Evolutionary conservation across 2,888 invertebrate species (phyloP).

Genomic region (Andrena bicolor): DNA sequence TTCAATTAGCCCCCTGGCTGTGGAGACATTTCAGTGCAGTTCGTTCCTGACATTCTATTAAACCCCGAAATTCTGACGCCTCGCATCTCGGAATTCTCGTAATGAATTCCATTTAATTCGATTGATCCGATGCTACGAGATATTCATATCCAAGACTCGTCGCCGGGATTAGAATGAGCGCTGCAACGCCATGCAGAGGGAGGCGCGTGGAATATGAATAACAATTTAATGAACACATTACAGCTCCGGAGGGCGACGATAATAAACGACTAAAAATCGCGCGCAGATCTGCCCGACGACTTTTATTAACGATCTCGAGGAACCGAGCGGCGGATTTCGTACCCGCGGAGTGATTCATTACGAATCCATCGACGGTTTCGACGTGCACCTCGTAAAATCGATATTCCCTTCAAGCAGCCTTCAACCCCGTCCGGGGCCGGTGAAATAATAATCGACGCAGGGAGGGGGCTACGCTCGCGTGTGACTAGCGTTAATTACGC

Average conservation of each 20-base stretch:
- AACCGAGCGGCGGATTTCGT: conserved; percentile 43
- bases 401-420: conserved; percentile 51
- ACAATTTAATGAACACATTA: conserved; percentile 38
- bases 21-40: background rate
- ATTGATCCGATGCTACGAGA: background rate
- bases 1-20: conserved; percentile 49
- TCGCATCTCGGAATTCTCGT: background rate
- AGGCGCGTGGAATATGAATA: conserved; percentile 4
- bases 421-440: conserved; percentile 50
- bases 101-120: background rate
- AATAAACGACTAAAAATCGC: conserved; percentile 30
- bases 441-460: conserved; percentile 71
- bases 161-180: background rate
- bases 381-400: conserved; percentile 63
- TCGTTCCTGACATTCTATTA: conserved; percentile 2
- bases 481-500: conserved; percentile 76
- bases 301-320: conserved; percentile 68
- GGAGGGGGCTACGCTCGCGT: conserved; percentile 58
- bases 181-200: background rate
- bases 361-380: conserved; percentile 64
- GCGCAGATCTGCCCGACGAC: conserved; percentile 38
- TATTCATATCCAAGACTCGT: background rate
- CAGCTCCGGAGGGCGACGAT: conserved; percentile 3
- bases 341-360: conserved; percentile 68
- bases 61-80: background rate